Evolutionary conservation across 2,113 vertebrate species (phyloP).

Genomic region (Sprattus sprattus): DNA sequence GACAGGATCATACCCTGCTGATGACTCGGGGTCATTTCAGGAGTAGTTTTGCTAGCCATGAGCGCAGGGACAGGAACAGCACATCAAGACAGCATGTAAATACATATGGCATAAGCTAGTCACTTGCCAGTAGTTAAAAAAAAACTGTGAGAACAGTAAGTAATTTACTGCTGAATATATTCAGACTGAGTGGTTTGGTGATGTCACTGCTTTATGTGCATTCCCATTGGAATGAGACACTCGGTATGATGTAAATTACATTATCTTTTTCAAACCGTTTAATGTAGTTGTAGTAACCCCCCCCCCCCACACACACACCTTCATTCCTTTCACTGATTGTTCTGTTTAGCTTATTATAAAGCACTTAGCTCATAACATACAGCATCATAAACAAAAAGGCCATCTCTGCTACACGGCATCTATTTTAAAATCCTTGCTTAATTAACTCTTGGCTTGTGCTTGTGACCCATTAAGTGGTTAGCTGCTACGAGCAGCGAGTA

Average conservation of each 20-base stretch:
- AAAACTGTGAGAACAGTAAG: no score
- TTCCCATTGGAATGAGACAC: background rate
- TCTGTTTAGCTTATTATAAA: constrained; percentile 13
- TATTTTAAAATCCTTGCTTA: constrained; percentile 76
- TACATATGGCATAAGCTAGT: no score
- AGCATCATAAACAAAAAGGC: constrained; percentile 16
- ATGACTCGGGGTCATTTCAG: no score
- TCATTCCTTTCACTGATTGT: background rate
- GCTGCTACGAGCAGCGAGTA: constrained; percentile 78
- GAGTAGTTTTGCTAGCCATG: no score
- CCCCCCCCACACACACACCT: background rate
- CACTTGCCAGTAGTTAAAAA: no score
- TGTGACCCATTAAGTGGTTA: constrained; percentile 87
- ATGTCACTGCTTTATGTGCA: background rate
- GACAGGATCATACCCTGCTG: no score
- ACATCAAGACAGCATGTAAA: no score
- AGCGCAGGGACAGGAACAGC: no score
- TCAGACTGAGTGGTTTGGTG: no score
- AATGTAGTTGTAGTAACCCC: background rate
- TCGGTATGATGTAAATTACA: background rate
- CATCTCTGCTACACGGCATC: constrained; percentile 55
- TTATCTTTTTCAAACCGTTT: background rate
- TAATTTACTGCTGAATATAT: no score
- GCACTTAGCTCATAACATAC: constrained; percentile 2
- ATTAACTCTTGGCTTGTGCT: constrained; percentile 85